Percentiles rank a stretch among this genome's conserved stretches.
phyloP scores from a whole-genome alignment of 2,113 vertebrate species.

The Nibea coibor region DNA sequence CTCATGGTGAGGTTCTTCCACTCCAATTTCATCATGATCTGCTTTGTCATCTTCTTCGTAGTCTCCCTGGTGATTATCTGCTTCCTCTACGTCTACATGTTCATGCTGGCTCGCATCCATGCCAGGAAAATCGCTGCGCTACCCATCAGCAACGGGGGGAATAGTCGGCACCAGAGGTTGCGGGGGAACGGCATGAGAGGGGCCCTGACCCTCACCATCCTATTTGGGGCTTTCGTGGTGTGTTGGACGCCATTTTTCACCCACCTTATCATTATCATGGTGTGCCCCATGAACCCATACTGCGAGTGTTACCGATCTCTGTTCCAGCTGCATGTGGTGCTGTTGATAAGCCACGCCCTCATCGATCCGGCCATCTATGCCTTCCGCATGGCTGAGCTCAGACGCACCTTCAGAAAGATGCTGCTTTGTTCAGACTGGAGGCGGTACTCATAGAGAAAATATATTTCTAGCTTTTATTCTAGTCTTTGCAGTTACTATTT shows the following conservation, averaged over 20 bases:
- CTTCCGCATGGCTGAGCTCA: slow-evolving; percentile 90
- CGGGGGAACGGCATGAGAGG: slow-evolving; percentile 88
- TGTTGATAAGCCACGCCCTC: slow-evolving; percentile 92
- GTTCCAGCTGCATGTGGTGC: slow-evolving; percentile 90
- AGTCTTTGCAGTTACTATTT: not conserved
- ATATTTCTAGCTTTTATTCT: not conserved
- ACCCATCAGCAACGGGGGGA: slow-evolving; percentile 63
- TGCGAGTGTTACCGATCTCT: slow-evolving; percentile 95
- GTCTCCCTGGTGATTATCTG: slow-evolving; percentile 89
- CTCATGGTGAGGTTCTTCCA: slow-evolving; percentile 89
- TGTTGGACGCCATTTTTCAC: slow-evolving; percentile 95
- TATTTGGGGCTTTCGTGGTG: slow-evolving; percentile 92
- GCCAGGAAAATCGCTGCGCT: slow-evolving; percentile 87
- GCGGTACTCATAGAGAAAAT: slow-evolving; percentile 29
- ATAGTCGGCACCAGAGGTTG: slow-evolving; percentile 35
- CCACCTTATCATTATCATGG: slow-evolving; percentile 89
- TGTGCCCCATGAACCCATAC: slow-evolving; percentile 93
- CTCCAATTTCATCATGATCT: slow-evolving; percentile 85
- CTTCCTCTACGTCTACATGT: slow-evolving; percentile 94
- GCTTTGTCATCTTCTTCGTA: slow-evolving; percentile 88
- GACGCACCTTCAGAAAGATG: slow-evolving; percentile 91
- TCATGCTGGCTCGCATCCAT: slow-evolving; percentile 91
- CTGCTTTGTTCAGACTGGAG: slow-evolving; percentile 77
- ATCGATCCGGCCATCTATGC: slow-evolving; percentile 96
- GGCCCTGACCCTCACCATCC: slow-evolving; percentile 91